Evolutionary conservation across 2,888 invertebrate species (phyloP), one percentile per base, ranked within the genome.

Genomic region (Scaptomyza cyrtandrae): DNA sequence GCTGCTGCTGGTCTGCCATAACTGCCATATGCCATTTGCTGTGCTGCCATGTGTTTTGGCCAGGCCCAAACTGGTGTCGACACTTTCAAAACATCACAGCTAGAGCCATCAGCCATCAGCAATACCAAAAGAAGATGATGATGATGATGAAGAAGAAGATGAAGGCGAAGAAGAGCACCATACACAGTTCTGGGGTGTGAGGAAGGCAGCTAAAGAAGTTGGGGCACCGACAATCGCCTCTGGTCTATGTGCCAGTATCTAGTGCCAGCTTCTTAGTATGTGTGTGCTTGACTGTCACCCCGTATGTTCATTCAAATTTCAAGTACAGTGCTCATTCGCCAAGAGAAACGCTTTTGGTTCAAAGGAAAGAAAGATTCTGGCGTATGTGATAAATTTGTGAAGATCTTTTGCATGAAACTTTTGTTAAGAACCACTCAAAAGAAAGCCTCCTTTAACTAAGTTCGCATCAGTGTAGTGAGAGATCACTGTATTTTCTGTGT

Each of bases 31-130:
- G 75, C 65, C 49, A 45, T 49, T 52, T 67, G 61, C 65, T 63
- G 67, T 44, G 65, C 55, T 61, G 61, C 65, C 68, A 71, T 77
- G 73, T 76, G 79, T 68, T 73, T 80, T 66, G 68, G 55, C 59
- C 79, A 35, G 78, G 70, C 60, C 74, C 81, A 66, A 74, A 84
- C 75, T 84, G 78, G 61, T 84, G 86, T 81, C 87, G 83, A 83
- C 83, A 83, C 83, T 83, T 83, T 86, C 86, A 84, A 84, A 83
- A 80, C 86, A 82, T 75, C 55, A 33, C 6, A 33, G 33, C 65
- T 53, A 57, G 54, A 59, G 31, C 69, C 54, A 60, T 65, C 53
- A 59, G 56, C 71, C 61, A 61, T 46, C 54, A 54, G 19, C 54
- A 53, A 49, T 13, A 56, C 27, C 29, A 56, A 27, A 39, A 11